A percentile compares a stretch with the other conserved stretches of the same genome.
Conservation (phyloP, 2,888 invertebrate species). For the Catocala sponsa region DNA sequence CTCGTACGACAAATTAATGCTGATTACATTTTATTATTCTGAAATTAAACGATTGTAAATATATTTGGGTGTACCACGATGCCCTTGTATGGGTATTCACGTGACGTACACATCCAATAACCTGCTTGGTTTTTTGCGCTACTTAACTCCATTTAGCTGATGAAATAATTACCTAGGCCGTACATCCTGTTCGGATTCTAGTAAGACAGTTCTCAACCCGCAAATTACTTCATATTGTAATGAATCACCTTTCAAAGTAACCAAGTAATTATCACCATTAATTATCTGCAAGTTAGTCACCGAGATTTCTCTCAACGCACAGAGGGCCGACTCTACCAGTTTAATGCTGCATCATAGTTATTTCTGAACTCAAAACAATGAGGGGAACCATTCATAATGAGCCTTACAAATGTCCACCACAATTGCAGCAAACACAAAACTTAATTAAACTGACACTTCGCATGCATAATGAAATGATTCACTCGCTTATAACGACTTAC, state of each 20-base stretch:
- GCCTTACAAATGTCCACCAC: slow-evolving; percentile 76
- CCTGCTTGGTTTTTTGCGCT: not conserved
- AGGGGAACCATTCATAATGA: slow-evolving; percentile 67
- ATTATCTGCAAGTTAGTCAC: slow-evolving; percentile 43
- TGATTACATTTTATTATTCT: slow-evolving; percentile 67
- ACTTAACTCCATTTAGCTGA: slow-evolving; percentile 15
- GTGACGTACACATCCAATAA: slow-evolving; percentile 2
- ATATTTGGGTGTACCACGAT: slow-evolving; percentile 18
- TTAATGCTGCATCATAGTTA: slow-evolving; percentile 71
- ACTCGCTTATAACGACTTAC: slow-evolving; percentile 59
- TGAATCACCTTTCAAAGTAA: slow-evolving; percentile 43
- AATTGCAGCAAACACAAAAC: slow-evolving; percentile 79
- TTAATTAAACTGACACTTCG: slow-evolving; percentile 84
- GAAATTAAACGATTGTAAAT: slow-evolving; percentile 61
- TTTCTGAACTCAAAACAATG: slow-evolving; percentile 71
- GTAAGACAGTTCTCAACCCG: slow-evolving; percentile 39
- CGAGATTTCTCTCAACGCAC: slow-evolving; percentile 16
- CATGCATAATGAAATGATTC: slow-evolving; percentile 84
- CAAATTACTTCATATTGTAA: slow-evolving; percentile 35
- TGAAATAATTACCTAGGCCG: slow-evolving; percentile 24
- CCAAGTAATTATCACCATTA: slow-evolving; percentile 51
- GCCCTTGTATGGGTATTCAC: slow-evolving; percentile 4
- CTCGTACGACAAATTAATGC: slow-evolving; percentile 62
- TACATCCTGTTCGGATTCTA: slow-evolving; percentile 43
- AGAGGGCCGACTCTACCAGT: slow-evolving; percentile 38